Percentiles rank a stretch among this genome's conserved stretches.
phyloP scores from a whole-genome alignment of 2,797 vertebrate genomes.

The Acropternis orthonyx region DNA sequence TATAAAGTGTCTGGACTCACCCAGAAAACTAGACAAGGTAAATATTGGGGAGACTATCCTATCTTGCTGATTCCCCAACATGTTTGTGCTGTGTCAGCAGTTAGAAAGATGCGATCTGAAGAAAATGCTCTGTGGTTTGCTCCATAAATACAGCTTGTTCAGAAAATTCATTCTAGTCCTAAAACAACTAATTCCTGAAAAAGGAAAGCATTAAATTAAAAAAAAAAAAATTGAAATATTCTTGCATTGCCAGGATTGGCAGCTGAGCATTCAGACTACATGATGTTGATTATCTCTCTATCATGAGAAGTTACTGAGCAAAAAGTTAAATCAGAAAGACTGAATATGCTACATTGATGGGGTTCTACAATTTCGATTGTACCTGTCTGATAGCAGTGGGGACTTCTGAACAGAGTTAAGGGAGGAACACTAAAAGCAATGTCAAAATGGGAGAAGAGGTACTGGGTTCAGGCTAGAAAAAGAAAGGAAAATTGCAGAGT shows the following conservation, averaged over 20 bases:
- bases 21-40: neutral
- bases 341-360: neutral
- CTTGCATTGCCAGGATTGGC: neutral
- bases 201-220: neutral
- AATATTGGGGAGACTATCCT: neutral
- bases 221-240: neutral
- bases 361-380: neutral
- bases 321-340: neutral
- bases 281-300: neutral
- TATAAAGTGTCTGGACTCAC: neutral
- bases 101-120: neutral
- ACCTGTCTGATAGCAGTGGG: neutral
- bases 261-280: neutral
- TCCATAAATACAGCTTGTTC: neutral
- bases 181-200: neutral
- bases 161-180: neutral
- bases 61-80: neutral
- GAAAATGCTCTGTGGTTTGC: neutral
- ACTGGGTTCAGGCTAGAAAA: neutral
- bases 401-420: neutral
- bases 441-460: neutral
- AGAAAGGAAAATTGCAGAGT: neutral
- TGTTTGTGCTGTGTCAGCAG: neutral
- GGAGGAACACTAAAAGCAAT: fast-evolving
- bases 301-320: neutral